Conservation (phyloP, 2,113 vertebrate species). For the Tiliqua scincoides region DNA sequence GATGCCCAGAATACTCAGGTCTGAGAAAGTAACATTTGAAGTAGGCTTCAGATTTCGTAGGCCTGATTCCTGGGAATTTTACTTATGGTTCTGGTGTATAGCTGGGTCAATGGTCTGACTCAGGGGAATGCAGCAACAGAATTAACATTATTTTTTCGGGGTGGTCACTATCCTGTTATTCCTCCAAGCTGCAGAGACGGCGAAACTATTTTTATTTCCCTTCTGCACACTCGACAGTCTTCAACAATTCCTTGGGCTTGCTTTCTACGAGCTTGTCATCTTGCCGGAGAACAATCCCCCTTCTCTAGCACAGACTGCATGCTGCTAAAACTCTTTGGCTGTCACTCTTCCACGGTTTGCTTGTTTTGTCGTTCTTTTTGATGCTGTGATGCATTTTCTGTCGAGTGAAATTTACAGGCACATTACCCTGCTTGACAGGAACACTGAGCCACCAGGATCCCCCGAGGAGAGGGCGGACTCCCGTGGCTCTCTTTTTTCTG, state of each 20-base stretch:
- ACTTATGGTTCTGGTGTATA: background rate
- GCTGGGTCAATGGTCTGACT: no score
- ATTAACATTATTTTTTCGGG: no score
- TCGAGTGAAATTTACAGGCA: slow-evolving; percentile 72
- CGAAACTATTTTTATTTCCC: slow-evolving; percentile 35
- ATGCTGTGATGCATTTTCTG: slow-evolving; percentile 65
- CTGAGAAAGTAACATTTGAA: background rate
- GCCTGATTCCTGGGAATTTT: background rate
- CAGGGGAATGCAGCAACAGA: no score
- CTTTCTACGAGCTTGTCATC: slow-evolving; percentile 34
- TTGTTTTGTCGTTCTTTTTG: slow-evolving; percentile 67
- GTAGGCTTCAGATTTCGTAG: background rate
- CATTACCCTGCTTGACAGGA: slow-evolving; percentile 63
- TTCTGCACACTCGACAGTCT: background rate
- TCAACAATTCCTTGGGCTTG: slow-evolving; percentile 39
- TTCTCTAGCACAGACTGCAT: slow-evolving; percentile 8
- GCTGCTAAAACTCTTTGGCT: slow-evolving; percentile 61
- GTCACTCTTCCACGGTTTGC: slow-evolving; percentile 67
- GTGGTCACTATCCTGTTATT: background rate
- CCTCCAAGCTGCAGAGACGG: slow-evolving; percentile 19
- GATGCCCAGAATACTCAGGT: background rate
- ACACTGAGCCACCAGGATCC: slow-evolving; percentile 27
- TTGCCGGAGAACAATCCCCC: slow-evolving; percentile 27
- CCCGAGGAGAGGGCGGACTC: slow-evolving; percentile 13
- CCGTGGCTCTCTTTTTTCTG: slow-evolving; percentile 54